Percentiles rank a stretch among this genome's conserved stretches.
These are phyloP conservation scores for Picus viridis DNA, from an alignment of 2,797 vertebrate genomes.

Conservation along the genomic window DNA sequence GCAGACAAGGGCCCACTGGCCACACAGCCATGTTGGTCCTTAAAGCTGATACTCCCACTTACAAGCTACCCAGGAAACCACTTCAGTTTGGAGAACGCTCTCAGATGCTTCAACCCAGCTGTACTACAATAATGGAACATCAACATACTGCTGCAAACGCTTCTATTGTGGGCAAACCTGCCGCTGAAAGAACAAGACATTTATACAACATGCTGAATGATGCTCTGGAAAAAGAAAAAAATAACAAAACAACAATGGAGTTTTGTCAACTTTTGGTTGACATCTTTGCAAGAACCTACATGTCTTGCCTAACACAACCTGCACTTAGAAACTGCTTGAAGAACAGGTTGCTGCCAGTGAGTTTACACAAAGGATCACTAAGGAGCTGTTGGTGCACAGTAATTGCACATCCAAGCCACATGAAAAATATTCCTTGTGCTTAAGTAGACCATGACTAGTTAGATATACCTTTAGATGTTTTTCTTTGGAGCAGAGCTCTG, in stretches of 20 bases:
- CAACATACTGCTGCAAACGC: neutral
- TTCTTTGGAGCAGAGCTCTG: neutral
- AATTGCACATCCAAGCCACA: neutral
- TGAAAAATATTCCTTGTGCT: neutral
- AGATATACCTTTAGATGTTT: neutral
- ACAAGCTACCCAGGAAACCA: neutral
- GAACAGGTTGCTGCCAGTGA: neutral
- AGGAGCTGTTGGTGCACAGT: neutral
- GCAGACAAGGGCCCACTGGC: neutral
- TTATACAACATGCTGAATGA: neutral
- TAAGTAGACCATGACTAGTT: neutral
- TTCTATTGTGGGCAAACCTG: neutral
- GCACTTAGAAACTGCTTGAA: neutral
- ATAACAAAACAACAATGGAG: neutral
- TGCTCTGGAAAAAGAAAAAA: neutral
- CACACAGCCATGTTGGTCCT: fast-evolving
- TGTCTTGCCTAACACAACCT: neutral
- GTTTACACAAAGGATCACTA: neutral
- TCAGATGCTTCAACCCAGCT: neutral
- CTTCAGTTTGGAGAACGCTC: neutral
- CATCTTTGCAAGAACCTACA: neutral
- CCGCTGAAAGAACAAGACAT: neutral
- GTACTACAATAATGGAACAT: neutral
- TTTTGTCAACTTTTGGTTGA: neutral
- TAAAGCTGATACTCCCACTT: neutral